These are phyloP conservation scores for Tenebrio molitor DNA, from an alignment of 1,140 invertebrate genomes.

Conservation along the genomic window DNA sequence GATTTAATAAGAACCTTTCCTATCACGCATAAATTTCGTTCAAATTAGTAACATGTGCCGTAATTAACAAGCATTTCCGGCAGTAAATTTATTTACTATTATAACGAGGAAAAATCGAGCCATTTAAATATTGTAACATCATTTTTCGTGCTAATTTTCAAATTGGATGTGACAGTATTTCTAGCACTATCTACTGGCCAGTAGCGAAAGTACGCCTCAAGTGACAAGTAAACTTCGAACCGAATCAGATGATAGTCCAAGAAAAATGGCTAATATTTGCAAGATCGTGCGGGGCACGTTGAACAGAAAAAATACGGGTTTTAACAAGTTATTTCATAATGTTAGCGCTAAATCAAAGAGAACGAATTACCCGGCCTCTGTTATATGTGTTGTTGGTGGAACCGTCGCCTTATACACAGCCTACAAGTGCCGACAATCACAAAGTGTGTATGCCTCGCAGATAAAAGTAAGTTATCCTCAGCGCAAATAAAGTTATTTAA, in stretches of 20 bases:
- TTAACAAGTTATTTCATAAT: conserved; percentile 10
- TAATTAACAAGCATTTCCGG: not conserved
- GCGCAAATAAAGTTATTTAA: too few relatives aligned
- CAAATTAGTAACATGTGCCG: not conserved
- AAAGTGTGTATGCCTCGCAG: conserved; percentile 48
- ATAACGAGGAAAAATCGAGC: not conserved
- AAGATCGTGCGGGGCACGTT: conserved; percentile 3
- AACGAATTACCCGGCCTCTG: conserved; percentile 9
- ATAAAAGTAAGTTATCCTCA: conserved; percentile 52
- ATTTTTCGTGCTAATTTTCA: conserved; percentile 29
- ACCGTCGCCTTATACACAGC: conserved; percentile 49
- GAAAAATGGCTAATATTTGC: conserved; percentile 38
- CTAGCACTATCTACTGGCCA: not conserved
- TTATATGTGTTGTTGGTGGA: conserved; percentile 44
- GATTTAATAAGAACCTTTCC: not conserved
- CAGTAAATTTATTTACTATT: not conserved
- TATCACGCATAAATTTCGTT: not conserved
- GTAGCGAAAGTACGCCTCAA: not conserved
- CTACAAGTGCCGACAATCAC: conserved; percentile 41
- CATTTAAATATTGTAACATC: conserved; percentile 1
- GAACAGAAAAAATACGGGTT: not conserved
- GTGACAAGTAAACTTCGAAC: not conserved
- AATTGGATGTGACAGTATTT: not conserved
- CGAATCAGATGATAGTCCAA: conserved; percentile 20
- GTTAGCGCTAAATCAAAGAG: not conserved